These are phyloP conservation scores for Boleophthalmus pectinirostris DNA, from an alignment of 2,113 vertebrate species.

Conservation along the genomic window DNA sequence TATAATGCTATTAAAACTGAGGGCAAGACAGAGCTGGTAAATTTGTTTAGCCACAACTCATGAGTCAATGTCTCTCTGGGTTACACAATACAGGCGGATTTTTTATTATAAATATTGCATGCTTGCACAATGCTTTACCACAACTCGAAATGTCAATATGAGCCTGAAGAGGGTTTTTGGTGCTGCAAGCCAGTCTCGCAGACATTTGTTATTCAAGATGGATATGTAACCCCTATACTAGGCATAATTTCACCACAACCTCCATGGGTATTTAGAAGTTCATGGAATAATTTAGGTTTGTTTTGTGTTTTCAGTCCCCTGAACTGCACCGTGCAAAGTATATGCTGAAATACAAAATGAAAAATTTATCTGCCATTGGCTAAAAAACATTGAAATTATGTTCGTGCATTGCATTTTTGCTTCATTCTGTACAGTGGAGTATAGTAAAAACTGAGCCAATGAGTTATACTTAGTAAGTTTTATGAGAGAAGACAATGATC, in stretches of 20 bases:
- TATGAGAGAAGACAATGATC: background rate
- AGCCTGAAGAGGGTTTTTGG: background rate
- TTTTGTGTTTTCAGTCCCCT: background rate
- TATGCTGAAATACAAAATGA: background rate
- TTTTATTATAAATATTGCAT: background rate
- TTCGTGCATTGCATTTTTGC: no score
- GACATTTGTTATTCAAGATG: background rate
- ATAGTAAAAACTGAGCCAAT: no score
- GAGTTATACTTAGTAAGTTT: no score
- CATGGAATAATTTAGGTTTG: background rate
- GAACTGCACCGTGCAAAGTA: no score
- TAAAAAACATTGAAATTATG: no score
- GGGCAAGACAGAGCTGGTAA: background rate
- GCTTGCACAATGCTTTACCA: background rate
- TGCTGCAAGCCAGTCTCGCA: background rate
- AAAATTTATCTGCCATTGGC: no score
- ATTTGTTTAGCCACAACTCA: background rate
- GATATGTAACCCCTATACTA: background rate
- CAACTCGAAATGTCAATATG: background rate
- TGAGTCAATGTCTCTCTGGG: background rate
- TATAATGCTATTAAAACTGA: slow-evolving; percentile 9
- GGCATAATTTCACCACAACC: background rate
- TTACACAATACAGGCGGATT: background rate
- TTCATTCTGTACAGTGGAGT: no score
- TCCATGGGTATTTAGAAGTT: background rate